These are phyloP conservation scores for Emydoidea blandingii DNA, from an alignment of 2,797 vertebrate species.

Conservation along the genomic window DNA sequence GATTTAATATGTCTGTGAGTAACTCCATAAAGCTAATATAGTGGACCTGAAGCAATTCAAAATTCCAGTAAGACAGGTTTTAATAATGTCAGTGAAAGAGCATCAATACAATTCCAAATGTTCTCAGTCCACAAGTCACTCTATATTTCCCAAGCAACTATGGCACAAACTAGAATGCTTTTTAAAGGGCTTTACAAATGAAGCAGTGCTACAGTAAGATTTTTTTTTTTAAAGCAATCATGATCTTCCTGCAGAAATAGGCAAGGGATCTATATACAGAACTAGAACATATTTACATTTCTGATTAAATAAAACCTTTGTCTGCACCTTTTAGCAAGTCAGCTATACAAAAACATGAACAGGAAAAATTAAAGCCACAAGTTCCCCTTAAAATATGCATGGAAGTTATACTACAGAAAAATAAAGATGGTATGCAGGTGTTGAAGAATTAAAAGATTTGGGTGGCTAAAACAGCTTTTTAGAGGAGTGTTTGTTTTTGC, in stretches of 20 bases:
- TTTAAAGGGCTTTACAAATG: background rate
- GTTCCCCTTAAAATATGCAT: background rate
- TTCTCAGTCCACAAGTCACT: background rate
- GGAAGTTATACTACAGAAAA: background rate
- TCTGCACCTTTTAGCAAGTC: background rate
- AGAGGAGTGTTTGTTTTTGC: background rate
- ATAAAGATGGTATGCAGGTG: background rate
- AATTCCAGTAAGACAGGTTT: background rate
- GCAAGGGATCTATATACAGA: background rate
- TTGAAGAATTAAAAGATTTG: background rate
- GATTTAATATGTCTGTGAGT: no score
- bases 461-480: background rate
- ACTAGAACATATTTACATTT: background rate
- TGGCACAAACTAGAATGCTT: background rate
- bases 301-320: background rate
- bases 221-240: background rate
- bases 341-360: background rate
- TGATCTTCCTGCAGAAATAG: background rate
- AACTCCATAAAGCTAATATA: background rate
- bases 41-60: background rate
- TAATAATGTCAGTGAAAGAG: background rate
- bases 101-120: background rate
- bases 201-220: background rate
- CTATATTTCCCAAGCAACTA: background rate
- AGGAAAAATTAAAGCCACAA: background rate